Conservation (phyloP, 2,888 invertebrate species). For the Sesia bembeciformis region DNA sequence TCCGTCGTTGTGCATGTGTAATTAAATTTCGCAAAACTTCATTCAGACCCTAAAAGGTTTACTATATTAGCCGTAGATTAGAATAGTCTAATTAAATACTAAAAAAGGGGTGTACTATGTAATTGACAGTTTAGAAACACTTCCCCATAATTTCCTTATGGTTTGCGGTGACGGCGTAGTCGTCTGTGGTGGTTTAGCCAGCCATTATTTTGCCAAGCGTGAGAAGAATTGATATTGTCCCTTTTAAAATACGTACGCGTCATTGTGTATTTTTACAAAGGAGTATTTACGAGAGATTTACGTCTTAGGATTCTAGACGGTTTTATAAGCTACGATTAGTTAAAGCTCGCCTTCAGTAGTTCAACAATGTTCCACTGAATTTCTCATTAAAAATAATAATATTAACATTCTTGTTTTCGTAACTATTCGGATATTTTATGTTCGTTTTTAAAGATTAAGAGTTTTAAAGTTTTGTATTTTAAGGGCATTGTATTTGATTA, state of each 20-base stretch:
- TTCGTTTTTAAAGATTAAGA: no score
- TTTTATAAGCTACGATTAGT: no score
- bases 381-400: no score
- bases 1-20: not conserved
- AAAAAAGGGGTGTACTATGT: not conserved
- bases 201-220: not conserved
- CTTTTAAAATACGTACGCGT: not conserved
- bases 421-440: no score
- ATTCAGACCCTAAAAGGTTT: not conserved
- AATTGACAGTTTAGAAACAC: not conserved
- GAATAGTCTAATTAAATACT: not conserved
- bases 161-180: not conserved
- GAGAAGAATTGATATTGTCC: not conserved
- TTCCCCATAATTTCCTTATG: not conserved
- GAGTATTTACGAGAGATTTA: not conserved
- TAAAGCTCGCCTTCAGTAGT: no score
- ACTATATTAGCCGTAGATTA: not conserved
- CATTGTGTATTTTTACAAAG: not conserved
- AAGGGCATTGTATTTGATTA: no score
- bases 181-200: not conserved
- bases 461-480: no score
- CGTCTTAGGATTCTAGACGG: no score
- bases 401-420: no score
- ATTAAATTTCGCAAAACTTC: not conserved
- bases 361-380: no score